Evolutionary conservation across 2,113 vertebrate species (phyloP), one percentile per base, ranked within the genome.

Genomic region (Loxodonta africana): DNA sequence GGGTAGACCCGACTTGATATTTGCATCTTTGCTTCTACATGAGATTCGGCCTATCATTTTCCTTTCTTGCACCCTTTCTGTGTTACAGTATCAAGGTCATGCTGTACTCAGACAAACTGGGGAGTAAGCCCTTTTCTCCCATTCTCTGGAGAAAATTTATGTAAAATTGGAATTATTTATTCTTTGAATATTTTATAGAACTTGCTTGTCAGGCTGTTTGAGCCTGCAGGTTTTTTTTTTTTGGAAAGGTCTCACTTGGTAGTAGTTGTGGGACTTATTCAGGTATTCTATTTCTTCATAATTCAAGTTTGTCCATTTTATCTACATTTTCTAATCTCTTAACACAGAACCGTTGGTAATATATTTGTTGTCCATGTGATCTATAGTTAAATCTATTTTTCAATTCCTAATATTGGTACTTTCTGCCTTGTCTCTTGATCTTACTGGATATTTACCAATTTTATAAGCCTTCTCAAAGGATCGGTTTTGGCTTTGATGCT

Each of bases 11-110:
- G 33, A 81, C n/a, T 76, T 82, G 37, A 7, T 82, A 11, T 86
- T 94, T 87, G 57, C 8, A 76, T 92, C 23, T 46, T 95, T 76
- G 28, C 28, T 95, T 5, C 63, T 76, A 91, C 82, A 65, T 46
- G 30, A 94, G 44, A 85, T 26, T 26, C 6, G 8, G 33, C 57
- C 28, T 82, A 4, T 37, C 7, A 10, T 78, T 83, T 91, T 91
- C 67, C 65, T 73, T 46, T 46, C 65, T 73, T 46, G 2, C 60
- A 46, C 73, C 57, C 57, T 93, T 78, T 93, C 33, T 69, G 48
- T 86, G 37, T 83, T 87, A 48, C 78, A 80, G 26, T 88, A 77
- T 28, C 67, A 88, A 60, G 60, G 23, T 69, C 76, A 44, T 62
- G 41, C 33, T 94, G 28, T 71, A 8, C 63, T 65, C 26, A 67